Base-by-base conservation (phyloP, 1,140 invertebrate species). In the Anoplophora glabripennis region DNA sequence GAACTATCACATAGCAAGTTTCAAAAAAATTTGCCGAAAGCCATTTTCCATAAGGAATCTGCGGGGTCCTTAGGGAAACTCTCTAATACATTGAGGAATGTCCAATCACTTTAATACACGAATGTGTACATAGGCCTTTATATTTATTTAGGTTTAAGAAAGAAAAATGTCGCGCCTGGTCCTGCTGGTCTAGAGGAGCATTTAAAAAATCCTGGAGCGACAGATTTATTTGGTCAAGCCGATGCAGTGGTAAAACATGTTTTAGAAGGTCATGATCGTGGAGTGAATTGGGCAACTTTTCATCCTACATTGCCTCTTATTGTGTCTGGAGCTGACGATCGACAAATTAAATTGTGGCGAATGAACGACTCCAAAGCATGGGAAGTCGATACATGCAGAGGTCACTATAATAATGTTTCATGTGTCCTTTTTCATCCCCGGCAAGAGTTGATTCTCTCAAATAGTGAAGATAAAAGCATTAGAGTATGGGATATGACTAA, bases 361-460 rank as follows among this genome's bases (percentile, higher is more conserved):
- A 98, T 99, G 93, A 99, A 98, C 76, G 97, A 99, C 77, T 86
- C 90, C 33, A 97, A 96, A 65, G 97, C 96, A 0, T 99, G 97
- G 97, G 97, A 99, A 79, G 94, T 99, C 15, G 98, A 99, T 73
- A 96, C 96, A 0, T 99, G 96, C 68, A 85, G 98, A 44, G 97
- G 98, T 1, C 98, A 99, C 77, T 99, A 99, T 79, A 98, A 99
- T 79, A 99, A 99, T 77, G 96, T 99, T 0, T 99, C 96, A 0
- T 98, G 96, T 73, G 94, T 95, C 1, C 75, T 99, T 7, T 99
- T 99, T 77, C 97, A 99, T 80, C 96, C 97, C 0, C 82, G 94
- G 12, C 94, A 98, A 77, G 98, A 99, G 72, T 79, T 98, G 7
- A 97, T 99, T 63, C 78, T 99, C 7, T 97, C 94, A 28, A 99